phyloP scores from a whole-genome alignment of 2,797 vertebrate species.

The Neosilurus mollespiculum region DNA sequence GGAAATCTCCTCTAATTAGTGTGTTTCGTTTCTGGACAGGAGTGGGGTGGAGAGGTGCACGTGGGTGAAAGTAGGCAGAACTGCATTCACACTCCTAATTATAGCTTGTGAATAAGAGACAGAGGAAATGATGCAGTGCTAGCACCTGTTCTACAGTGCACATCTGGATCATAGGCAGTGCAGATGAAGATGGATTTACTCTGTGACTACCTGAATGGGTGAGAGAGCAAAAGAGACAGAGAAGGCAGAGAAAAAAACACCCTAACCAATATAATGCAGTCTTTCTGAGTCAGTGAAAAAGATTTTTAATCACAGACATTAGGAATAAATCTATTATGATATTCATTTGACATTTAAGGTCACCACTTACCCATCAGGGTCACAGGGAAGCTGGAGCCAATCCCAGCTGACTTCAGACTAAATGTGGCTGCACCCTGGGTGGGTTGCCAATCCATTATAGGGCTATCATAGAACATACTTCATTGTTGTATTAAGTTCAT shows the following conservation, averaged over 20 bases:
- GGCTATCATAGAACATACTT: too few species aligned
- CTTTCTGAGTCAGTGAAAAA: neutral
- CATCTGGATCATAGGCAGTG: slow-evolving; percentile 40
- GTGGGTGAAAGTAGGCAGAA: slow-evolving; percentile 7
- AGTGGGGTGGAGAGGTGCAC: neutral
- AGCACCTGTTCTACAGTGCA: slow-evolving; percentile 34
- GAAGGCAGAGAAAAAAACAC: neutral
- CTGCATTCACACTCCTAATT: slow-evolving; percentile 39
- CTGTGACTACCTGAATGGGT: neutral
- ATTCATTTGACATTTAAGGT: too few species aligned
- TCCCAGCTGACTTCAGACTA: too few species aligned
- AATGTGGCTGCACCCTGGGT: too few species aligned
- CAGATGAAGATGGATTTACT: slow-evolving; percentile 35
- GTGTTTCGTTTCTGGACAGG: slow-evolving; percentile 32
- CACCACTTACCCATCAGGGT: too few species aligned
- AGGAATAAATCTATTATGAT: too few species aligned
- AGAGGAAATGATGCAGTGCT: slow-evolving; percentile 47
- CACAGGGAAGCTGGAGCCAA: too few species aligned
- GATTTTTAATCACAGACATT: neutral
- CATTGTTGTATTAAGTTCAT: neutral
- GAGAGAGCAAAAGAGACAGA: neutral
- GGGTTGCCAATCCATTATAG: too few species aligned
- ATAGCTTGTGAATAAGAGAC: slow-evolving; percentile 47
- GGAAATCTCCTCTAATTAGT: slow-evolving; percentile 55
- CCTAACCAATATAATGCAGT: neutral